Base-by-base conservation (phyloP, 2,113 vertebrate genomes). In the Hyaena hyaena region DNA sequence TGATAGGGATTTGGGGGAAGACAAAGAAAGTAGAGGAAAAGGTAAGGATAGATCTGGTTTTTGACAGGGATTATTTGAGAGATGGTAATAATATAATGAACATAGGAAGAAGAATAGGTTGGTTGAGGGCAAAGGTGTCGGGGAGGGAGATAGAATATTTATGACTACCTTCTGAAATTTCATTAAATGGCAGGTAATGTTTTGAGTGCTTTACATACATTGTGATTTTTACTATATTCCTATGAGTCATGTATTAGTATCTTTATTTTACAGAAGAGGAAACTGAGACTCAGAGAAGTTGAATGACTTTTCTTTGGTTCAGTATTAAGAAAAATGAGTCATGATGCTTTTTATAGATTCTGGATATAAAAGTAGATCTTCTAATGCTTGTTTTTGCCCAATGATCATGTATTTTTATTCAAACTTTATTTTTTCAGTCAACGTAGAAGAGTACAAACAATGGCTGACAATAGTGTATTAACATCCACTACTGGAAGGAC, bases 381-480 rank as follows among this genome's bases (percentile, higher is more conserved):
- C 58, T 94, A 65, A 53, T 93, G 83, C 28, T 89, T 96, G 43
- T 90, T 89, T 93, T 93, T 86, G 81, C 24, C 33, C 33, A 53
- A 0, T 45, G 61, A 26, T 66, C 33, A 39, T 87, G 26, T 68
- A 15, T 91, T 82, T 96, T 79, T 87, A 12, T 66, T 97, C 24
- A 45, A 6, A 39, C 28, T 96, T 45, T 97, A 0, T 95, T 71
- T 55, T 98, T 98, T 11, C 65, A 99, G 98, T 26, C 85, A 14
- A 53, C 97, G 21, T 96, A 96, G 92, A 96, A 50, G 80, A 95
- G 10, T 50, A 35, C 10, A 95, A 88, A 88, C 45, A 19, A 99
- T 99, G 99, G 99, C 99, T 98, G 99, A 99, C 98, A 99, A 94
- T 98, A 99, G 99, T 93, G 98, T 98, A 2, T 53, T 99, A 97